Percentiles rank a stretch among this genome's conserved stretches.
Conservation (phyloP, 1,140 invertebrate species). For the Harlomillsia oculata region DNA sequence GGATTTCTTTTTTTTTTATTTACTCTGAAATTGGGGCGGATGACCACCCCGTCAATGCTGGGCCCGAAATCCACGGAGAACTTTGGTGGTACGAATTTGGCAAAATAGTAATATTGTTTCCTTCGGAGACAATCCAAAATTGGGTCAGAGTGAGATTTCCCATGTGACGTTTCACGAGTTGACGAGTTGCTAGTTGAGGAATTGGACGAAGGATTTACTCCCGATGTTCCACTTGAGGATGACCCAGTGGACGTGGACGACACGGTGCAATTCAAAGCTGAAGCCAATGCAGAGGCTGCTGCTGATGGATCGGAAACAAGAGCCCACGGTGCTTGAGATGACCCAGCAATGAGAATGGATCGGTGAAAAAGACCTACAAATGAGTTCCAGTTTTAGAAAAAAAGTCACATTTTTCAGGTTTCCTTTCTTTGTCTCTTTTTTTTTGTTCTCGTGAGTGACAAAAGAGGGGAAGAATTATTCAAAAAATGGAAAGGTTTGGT, state of each 20-base stretch:
- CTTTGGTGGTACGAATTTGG: constrained; percentile 69
- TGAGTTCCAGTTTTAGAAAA: constrained; percentile 3
- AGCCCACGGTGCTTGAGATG: constrained; percentile 87
- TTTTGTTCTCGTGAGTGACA: no score
- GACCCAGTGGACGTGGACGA: constrained; percentile 35
- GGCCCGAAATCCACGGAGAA: constrained; percentile 75
- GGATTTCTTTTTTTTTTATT: no score
- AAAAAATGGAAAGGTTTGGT: no score
- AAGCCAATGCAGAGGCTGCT: constrained; percentile 73
- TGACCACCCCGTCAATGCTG: constrained; percentile 75
- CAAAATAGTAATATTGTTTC: constrained; percentile 37
- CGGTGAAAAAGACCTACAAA: constrained; percentile 72
- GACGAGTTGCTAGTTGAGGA: constrained; percentile 8
- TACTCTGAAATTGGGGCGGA: constrained; percentile 48
- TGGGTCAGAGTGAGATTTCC: constrained; percentile 26
- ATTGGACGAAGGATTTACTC: constrained; percentile 34
- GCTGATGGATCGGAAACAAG: constrained; percentile 78
- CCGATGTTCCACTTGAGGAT: constrained; percentile 64
- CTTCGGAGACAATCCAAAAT: constrained; percentile 33
- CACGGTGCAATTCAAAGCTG: constrained; percentile 73
- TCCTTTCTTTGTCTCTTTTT: no score
- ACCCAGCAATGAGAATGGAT: constrained; percentile 81
- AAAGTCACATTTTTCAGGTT: not conserved
- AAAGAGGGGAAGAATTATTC: no score
- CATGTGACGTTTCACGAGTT: constrained; percentile 8